Conservation (phyloP, 2,113 vertebrate genomes). For the Dermatemys mawii region DNA sequence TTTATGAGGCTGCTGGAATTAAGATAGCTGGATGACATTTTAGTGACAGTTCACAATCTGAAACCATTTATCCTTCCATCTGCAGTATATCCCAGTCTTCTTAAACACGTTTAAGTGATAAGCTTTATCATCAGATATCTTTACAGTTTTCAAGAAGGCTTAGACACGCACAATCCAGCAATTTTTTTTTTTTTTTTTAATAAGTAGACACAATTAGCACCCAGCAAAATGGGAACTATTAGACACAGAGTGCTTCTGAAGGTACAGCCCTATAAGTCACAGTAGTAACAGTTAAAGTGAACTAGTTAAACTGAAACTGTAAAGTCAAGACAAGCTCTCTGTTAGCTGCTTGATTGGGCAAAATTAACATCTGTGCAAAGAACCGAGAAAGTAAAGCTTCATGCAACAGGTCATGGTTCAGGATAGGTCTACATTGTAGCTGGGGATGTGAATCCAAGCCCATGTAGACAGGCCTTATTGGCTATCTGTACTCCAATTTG, state of each 20-base stretch:
- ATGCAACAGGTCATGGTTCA: not conserved
- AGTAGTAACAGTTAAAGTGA: not conserved
- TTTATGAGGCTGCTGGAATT: accelerated
- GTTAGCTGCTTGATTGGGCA: not conserved
- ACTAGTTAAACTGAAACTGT: not conserved
- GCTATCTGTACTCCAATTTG: not conserved
- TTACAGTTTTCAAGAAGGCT: not conserved
- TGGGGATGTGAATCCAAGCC: not conserved
- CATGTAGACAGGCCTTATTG: not conserved
- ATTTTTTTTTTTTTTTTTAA: not conserved
- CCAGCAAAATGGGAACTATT: not conserved
- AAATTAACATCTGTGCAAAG: not conserved
- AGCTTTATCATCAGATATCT: not conserved
- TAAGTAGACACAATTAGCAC: not conserved
- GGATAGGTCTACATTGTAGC: not conserved
- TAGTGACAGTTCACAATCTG: not conserved
- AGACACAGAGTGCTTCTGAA: not conserved
- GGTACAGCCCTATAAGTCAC: not conserved
- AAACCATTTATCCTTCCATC: accelerated
- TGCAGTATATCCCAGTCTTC: not conserved
- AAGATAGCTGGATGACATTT: accelerated
- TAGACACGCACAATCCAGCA: not conserved
- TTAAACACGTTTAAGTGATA: not conserved
- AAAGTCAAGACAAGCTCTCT: not conserved
- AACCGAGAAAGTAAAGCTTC: not conserved